These are phyloP conservation scores for Parotocinclus haroldoi DNA, from an alignment of 2,797 vertebrate species.

Conservation along the genomic window DNA sequence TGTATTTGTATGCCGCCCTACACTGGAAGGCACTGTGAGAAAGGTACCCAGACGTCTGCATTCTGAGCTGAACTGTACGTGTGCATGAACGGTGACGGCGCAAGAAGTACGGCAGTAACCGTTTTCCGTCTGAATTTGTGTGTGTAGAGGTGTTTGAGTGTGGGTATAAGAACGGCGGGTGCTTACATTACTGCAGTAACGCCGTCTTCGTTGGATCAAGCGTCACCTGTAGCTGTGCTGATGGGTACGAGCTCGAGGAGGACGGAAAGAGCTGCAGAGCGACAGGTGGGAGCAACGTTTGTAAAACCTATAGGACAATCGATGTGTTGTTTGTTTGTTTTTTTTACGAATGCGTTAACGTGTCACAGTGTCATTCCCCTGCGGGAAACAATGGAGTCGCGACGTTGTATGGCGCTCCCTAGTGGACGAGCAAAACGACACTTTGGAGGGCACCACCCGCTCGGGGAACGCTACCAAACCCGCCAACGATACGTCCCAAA, in stretches of 20 bases:
- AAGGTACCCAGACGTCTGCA: conserved; percentile 54
- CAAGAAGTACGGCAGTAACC: neutral
- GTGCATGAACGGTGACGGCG: no score
- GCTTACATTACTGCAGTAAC: conserved; percentile 78
- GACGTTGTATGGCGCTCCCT: conserved; percentile 38
- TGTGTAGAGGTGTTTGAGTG: conserved; percentile 68
- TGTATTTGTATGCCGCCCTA: conserved; percentile 79
- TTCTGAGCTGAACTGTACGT: no score
- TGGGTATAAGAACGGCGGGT: conserved; percentile 76
- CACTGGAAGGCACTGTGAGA: conserved; percentile 69
- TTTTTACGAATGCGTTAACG: neutral
- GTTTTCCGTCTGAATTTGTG: neutral
- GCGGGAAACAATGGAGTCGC: conserved; percentile 57
- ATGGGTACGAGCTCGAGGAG: conserved; percentile 66
- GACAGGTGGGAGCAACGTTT: conserved; percentile 56
- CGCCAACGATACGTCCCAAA: neutral
- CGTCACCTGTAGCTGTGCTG: conserved; percentile 73
- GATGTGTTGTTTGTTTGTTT: no score
- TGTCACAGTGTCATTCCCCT: conserved; percentile 49
- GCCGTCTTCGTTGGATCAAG: conserved; percentile 33
- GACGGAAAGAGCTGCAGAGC: conserved; percentile 65
- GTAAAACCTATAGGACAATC: neutral
- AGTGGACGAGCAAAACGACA: conserved; percentile 14
- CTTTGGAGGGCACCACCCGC: conserved; percentile 7
- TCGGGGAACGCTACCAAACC: conserved; percentile 5